Percentiles rank a stretch among this genome's conserved stretches.
These are phyloP conservation scores for Caenorhabditis wallacei DNA, from an alignment of 2,888 invertebrate species.

Conservation along the genomic window DNA sequence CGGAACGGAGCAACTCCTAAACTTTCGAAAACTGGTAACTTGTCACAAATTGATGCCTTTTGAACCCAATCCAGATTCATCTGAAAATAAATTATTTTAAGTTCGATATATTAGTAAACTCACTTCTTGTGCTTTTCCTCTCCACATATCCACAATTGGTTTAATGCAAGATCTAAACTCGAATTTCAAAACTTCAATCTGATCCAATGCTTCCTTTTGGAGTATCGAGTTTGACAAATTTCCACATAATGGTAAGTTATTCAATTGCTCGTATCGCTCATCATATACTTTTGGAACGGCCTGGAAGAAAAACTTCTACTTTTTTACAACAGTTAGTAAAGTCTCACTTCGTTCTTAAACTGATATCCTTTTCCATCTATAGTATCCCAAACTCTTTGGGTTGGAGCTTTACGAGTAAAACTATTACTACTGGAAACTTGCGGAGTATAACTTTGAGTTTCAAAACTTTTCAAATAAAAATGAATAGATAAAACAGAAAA, in stretches of 20 bases:
- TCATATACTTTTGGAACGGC: neutral
- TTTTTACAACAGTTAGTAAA: neutral
- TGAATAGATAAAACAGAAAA: too few relatives aligned
- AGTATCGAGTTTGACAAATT: neutral
- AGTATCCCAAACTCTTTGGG: constrained; percentile 26
- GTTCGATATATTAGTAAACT: neutral
- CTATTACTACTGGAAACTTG: neutral
- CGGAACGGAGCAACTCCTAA: constrained; percentile 17
- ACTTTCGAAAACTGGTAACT: constrained; percentile 15
- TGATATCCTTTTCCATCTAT: constrained; percentile 42
- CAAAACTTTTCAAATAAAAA: neutral
- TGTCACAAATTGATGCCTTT: constrained; percentile 13
- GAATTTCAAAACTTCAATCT: neutral
- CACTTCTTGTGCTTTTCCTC: constrained; percentile 15
- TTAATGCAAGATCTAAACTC: constrained; percentile 26
- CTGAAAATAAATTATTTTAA: neutral
- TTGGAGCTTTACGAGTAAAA: neutral
- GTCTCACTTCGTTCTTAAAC: neutral
- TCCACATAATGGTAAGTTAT: constrained; percentile 5
- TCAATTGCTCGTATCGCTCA: constrained; percentile 20
- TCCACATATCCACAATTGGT: constrained; percentile 22
- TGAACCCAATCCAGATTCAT: constrained; percentile 36
- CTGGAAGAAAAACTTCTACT: neutral
- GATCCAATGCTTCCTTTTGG: neutral
- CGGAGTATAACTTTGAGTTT: neutral